Evolutionary conservation across 2,888 invertebrate genomes (phyloP).

Genomic region (Silvanus unidentatus): DNA sequence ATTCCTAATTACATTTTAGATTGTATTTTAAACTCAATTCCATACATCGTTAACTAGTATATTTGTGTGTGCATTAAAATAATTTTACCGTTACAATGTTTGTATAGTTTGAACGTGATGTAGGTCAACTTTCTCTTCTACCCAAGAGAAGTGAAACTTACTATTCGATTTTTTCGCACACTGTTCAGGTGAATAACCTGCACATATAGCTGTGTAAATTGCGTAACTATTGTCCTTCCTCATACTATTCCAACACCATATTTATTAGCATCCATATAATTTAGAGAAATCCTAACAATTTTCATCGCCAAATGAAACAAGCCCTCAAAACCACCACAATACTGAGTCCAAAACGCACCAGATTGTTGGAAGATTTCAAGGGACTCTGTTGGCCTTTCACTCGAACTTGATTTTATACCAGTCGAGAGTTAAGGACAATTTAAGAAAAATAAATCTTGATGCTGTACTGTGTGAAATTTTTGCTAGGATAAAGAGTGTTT

Average conservation of each 20-base stretch:
- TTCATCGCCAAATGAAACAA: too few relatives aligned
- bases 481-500: too few relatives aligned
- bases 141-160: constrained; percentile 45
- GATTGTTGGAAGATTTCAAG: too few relatives aligned
- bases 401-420: too few relatives aligned
- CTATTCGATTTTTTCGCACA: constrained; percentile 43
- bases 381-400: too few relatives aligned
- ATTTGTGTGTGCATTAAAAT: neutral
- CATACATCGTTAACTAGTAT: neutral
- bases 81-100: constrained; percentile 7
- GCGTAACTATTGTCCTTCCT: constrained; percentile 44
- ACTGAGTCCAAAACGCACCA: too few relatives aligned
- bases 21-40: neutral
- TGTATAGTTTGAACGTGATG: constrained; percentile 32
- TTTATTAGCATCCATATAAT: too few relatives aligned
- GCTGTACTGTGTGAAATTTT: too few relatives aligned
- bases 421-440: too few relatives aligned
- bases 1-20: neutral
- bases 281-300: too few relatives aligned
- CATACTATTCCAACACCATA: constrained; percentile 15
- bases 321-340: too few relatives aligned
- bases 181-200: constrained; percentile 46
- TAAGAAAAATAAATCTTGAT: too few relatives aligned
- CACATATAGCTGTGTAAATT: constrained; percentile 37
- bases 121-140: constrained; percentile 47